Conservation (phyloP, 1,140 invertebrate species). For the Drosophila saltans region DNA sequence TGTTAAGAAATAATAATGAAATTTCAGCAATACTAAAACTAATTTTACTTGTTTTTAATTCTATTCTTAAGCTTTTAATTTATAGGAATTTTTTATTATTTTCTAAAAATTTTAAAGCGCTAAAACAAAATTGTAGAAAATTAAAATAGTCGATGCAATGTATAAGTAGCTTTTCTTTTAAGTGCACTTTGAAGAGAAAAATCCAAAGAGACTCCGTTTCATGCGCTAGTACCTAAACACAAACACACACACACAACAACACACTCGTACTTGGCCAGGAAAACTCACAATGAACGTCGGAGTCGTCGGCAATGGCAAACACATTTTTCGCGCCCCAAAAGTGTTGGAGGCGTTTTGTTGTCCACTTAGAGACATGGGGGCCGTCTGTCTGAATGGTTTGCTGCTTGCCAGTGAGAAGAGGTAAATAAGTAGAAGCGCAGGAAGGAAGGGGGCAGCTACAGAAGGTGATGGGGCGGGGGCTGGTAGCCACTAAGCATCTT, state of each 20-base stretch:
- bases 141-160: background rate
- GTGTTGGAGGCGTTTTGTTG: slow-evolving; percentile 80
- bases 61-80: too few relatives aligned
- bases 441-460: slow-evolving; percentile 11
- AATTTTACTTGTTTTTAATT: too few relatives aligned
- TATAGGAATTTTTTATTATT: too few relatives aligned
- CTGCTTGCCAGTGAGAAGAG: slow-evolving; percentile 29
- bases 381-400: slow-evolving; percentile 41
- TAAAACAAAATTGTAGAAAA: too few relatives aligned
- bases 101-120: too few relatives aligned
- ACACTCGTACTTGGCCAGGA: slow-evolving; percentile 31
- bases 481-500: slow-evolving; percentile 74
- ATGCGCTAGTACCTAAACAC: slow-evolving; percentile 55
- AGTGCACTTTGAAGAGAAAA: slow-evolving; percentile 36
- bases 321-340: slow-evolving; percentile 79
- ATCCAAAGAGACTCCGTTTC: slow-evolving; percentile 4
- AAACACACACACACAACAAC: background rate
- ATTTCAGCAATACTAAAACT: too few relatives aligned
- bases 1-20: too few relatives aligned
- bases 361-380: slow-evolving; percentile 73
- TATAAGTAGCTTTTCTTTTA: background rate
- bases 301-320: slow-evolving; percentile 63
- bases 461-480: slow-evolving; percentile 6
- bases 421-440: slow-evolving; percentile 10
- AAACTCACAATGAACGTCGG: slow-evolving; percentile 35